Base-by-base conservation (phyloP, 2,113 vertebrate species). In the Toxostoma redivivum region DNA sequence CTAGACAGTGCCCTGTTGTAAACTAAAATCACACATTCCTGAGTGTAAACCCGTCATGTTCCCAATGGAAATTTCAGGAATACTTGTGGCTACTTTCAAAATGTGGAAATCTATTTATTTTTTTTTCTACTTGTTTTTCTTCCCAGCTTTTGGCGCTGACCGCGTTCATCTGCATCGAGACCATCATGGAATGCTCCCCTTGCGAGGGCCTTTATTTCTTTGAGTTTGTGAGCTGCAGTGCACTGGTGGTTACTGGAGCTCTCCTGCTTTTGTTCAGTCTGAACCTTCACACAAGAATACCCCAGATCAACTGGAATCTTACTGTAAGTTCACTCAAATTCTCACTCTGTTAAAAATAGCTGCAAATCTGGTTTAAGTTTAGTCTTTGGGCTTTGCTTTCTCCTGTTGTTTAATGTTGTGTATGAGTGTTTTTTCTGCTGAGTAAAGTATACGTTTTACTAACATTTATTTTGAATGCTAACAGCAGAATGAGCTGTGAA, bases 171-270 rank as follows among this genome's bases (percentile, higher is more conserved):
- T 99, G 99, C 98, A 99, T 99, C 45, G 99, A 99, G 98, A 99
- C 99, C 44, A 98, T 99, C 97, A 99, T 99, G 99, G 97, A 99
- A 96, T 99, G 99, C 76, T 98, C 98, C 65, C 99, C 99, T 4
- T 99, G 99, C 6, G 98, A 99, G 95, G 99, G 99, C 58, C 98
- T 99, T 89, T 99, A 99, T 97, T 99, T 99, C 96, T 99, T 99
- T 15, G 99, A 99, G 98, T 99, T 99, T 91, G 99, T 99, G 92
- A 99, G 99, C 98, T 99, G 99, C 92, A 99, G 99, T 85, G 98
- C 98, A 5, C 98, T 98, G 61, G 98, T 99, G 94, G 98, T 99
- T 90, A 99, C 99, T 2, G 99, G 99, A 51, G 98, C 98, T 86
- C 98, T 99, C 81, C 98, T 99, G 93, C 96, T 99, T 88, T 97